Base-by-base conservation (phyloP, 2,797 vertebrate genomes). In the Dicrostonyx torquatus region DNA sequence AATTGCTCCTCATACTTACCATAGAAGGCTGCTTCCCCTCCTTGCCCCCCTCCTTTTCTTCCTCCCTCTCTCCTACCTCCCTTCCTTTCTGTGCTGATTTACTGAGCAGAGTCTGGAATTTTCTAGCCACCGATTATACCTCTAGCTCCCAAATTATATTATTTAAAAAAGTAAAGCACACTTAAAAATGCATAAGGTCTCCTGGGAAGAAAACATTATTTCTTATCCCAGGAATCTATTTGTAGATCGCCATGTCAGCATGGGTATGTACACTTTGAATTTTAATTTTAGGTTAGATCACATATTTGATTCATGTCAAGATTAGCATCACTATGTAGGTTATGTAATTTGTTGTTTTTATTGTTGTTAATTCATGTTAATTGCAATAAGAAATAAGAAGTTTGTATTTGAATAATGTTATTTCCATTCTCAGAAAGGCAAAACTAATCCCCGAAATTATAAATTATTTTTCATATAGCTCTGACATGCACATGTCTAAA, bases 221-320 rank as follows among this genome's bases (percentile, higher is more conserved):
- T 95, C 72, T 72, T 62, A 94, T 73, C 5, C 14, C 78, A 1
- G 20, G 22, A 79, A 68, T 90, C 45, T 79, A 72, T 93, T 92
- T 95, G 48, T 34, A 82, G 12, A 64, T 58, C 0, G 3, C 66
- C 31, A 77, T 43, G 5, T 85, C 89, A 91, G 40, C 40, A 93
- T 86, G 66, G 82, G 12, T 83, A 76, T 60, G 24, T 55, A 82
- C 53, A 87, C 37, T 24, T n/a, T 77, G 37, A 75, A 86, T 87
- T 91, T 94, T 78, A 82, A 37, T 77, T 95, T 91, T 94, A 89
- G 34, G 43, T 89, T 64, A 92, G 73, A 60, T 87, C 7, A 79
- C 58, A 89, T 90, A 83, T 64, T 91, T 93, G 55, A 20, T 82
- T 89, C 50, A 90, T 55, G 53, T 88, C 60, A 95, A 94, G 70